Base-by-base conservation (phyloP, 2,797 vertebrate species). In the Lepidocolaptes lacrymiger region DNA sequence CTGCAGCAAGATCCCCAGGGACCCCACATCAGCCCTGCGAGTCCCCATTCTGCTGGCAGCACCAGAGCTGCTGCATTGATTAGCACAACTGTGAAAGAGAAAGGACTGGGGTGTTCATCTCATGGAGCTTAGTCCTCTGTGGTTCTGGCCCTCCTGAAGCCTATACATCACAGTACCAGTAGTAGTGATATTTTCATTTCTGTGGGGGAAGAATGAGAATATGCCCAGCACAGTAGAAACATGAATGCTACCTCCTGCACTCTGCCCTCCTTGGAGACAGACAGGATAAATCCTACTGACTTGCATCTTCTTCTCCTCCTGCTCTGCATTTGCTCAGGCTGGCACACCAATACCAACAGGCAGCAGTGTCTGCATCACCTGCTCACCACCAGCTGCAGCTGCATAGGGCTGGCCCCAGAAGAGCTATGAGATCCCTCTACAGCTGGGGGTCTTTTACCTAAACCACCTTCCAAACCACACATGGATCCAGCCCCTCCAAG, bases 261-360 rank as follows among this genome's bases (percentile, higher is more conserved):
- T 88, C 72, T 89, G 85, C 78, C 78, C 61, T 89, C 19, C 67
- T 69, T 85, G 78, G 66, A 91, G 49, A 22, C 32, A 72, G 55
- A 56, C 34, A 41, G 86, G 67, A 66, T 58, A 34, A 94, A 87
- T 39, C 59, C 63, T 28, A 6, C 23, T 37, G 46, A 34, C 23
- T 76, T 43, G 41, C 2, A 1, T 44, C 59, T 82, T 18, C 3
- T 66, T 66, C 71, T 61, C 24, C 62, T 89, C 32, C 68, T 77
- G 66, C 62, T 59, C 37, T 58, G 49, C 9, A 4, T 74, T 22
- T 48, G 44, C 71, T 61, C 32, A 41, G 76, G 34, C 46, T 71
- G 43, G 39, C 69, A 73, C 59, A 16, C 1, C 0, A 0, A 34
- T 18, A 30, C 32, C 63, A 66, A 4, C 67, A 13, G 3, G 0